phyloP scores from a whole-genome alignment of 2,113 vertebrate species.

The Tonatia bakeri region DNA sequence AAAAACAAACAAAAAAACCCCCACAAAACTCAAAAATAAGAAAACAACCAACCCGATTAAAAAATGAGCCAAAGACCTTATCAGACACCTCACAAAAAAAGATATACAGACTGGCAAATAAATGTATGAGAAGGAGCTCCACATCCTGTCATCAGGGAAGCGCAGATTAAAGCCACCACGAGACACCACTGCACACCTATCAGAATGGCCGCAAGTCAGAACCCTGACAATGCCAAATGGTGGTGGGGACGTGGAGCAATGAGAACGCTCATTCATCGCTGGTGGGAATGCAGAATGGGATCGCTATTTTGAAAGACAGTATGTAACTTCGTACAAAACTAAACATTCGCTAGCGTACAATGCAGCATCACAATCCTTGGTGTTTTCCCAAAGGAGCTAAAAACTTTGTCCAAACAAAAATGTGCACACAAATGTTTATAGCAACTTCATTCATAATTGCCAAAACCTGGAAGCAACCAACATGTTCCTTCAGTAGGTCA shows the following conservation, averaged over 20 bases:
- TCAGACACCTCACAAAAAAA: neutral
- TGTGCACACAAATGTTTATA: neutral
- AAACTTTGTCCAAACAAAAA: neutral
- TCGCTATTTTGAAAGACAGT: neutral
- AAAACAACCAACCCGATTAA: neutral
- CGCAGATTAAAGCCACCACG: neutral
- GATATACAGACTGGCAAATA: neutral
- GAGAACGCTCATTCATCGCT: neutral
- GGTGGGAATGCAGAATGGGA: neutral
- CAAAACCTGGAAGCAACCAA: neutral
- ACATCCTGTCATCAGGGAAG: neutral
- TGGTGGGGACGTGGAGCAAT: neutral
- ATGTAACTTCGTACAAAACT: neutral
- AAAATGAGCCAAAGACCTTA: neutral
- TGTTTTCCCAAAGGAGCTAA: neutral
- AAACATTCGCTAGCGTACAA: neutral
- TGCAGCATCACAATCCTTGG: neutral
- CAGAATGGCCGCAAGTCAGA: neutral
- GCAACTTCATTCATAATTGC: neutral
- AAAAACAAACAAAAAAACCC: neutral
- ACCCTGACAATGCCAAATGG: neutral
- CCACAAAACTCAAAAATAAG: neutral
- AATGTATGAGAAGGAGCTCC: neutral
- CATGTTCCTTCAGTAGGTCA: neutral
- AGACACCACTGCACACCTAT: neutral